These are phyloP conservation scores for Neoseiulus cucumeris DNA, from an alignment of 1,140 invertebrate species.

Conservation along the genomic window DNA sequence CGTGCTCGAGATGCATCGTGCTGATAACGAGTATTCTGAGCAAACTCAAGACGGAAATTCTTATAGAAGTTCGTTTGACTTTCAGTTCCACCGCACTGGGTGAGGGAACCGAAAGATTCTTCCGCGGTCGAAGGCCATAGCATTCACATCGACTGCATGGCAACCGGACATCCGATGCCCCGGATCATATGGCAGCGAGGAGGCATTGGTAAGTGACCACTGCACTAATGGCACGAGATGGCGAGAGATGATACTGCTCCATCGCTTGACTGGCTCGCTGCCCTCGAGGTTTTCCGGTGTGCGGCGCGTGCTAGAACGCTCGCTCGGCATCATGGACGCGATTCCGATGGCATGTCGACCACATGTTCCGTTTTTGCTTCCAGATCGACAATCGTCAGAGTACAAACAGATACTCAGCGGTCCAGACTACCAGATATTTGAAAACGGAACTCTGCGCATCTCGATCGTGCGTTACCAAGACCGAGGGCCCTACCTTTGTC, in stretches of 20 bases:
- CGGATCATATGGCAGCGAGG: constrained; percentile 26
- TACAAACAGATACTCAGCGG: constrained; percentile 18
- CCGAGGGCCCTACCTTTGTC: constrained; percentile 29
- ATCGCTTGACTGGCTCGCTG: background rate
- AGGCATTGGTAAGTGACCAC: constrained; percentile 14
- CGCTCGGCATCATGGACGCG: too few relatives aligned
- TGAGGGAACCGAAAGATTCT: constrained; percentile 27
- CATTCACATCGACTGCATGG: constrained; percentile 26
- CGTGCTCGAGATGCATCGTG: background rate
- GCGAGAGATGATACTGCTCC: background rate
- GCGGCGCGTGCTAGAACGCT: too few relatives aligned
- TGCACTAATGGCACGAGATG: background rate
- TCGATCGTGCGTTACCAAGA: constrained; percentile 24
- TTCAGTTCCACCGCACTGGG: constrained; percentile 29
- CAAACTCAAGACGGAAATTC: background rate
- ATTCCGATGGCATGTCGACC: too few relatives aligned
- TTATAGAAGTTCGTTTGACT: background rate
- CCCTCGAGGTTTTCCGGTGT: background rate
- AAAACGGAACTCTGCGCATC: constrained; percentile 29
- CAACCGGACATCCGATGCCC: constrained; percentile 28
- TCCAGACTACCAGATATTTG: constrained; percentile 22
- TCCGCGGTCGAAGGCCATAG: constrained; percentile 25
- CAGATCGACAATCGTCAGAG: constrained; percentile 14
- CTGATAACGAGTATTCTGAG: background rate
- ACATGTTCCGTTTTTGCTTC: background rate